Conservation (phyloP, 2,113 vertebrate genomes). For the Callipepla californica region DNA sequence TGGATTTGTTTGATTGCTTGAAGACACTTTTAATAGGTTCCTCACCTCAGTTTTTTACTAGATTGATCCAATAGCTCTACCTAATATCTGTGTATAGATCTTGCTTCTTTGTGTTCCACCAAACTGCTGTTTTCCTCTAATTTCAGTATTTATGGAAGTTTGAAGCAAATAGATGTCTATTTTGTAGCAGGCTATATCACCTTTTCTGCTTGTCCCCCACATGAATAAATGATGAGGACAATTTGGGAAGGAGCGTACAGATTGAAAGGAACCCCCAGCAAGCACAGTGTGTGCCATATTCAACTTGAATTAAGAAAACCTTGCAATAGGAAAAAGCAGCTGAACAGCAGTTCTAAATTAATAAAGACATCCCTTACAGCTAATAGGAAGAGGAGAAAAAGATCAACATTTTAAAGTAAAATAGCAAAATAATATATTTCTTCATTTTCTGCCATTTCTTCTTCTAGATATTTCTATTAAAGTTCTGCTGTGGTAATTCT, state of each 20-base stretch:
- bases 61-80: neutral
- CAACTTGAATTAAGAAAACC: neutral
- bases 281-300: neutral
- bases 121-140: neutral
- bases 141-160: neutral
- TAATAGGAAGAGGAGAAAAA: neutral
- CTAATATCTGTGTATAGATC: neutral
- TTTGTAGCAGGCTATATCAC: neutral
- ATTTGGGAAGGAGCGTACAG: neutral
- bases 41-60: neutral
- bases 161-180: neutral
- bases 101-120: neutral
- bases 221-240: accelerated
- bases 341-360: neutral
- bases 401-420: neutral
- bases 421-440: neutral
- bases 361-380: neutral
- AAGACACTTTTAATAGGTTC: neutral
- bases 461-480: conserved; percentile 5
- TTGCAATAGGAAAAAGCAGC: neutral
- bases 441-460: neutral
- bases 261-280: neutral
- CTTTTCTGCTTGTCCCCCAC: neutral
- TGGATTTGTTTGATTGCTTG: neutral
- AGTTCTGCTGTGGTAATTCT: neutral